phyloP scores from a whole-genome alignment of 2,888 invertebrate species.

The Hymenopus coronatus region DNA sequence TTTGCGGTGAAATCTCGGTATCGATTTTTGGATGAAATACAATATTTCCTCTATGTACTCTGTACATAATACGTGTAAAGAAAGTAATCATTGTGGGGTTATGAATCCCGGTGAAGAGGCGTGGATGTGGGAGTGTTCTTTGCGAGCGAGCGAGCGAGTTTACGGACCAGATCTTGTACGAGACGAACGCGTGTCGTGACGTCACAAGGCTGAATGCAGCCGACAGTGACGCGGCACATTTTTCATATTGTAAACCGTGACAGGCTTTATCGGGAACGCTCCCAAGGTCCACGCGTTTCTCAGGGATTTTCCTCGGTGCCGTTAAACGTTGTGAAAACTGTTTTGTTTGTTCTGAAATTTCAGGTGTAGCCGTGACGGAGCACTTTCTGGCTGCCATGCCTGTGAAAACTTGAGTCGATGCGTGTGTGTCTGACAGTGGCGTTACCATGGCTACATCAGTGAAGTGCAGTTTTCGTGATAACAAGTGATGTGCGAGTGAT shows the following conservation, averaged over 20 bases:
- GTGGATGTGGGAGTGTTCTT: too few relatives aligned
- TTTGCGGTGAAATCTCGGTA: too few relatives aligned
- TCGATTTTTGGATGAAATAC: too few relatives aligned
- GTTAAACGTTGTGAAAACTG: background rate
- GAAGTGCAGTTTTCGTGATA: background rate
- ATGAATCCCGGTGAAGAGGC: too few relatives aligned
- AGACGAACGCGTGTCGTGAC: background rate
- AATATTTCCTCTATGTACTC: too few relatives aligned
- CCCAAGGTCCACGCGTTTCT: background rate
- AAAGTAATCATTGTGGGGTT: too few relatives aligned
- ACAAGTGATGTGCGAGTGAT: background rate
- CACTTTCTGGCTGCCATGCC: too few relatives aligned
- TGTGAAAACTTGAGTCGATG: background rate
- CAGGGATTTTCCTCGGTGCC: background rate
- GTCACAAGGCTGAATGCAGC: conserved; percentile 3
- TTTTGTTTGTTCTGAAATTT: background rate
- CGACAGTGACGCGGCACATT: background rate
- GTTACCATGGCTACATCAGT: background rate
- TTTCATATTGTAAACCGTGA: background rate
- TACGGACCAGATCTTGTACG: background rate
- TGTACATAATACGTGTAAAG: too few relatives aligned
- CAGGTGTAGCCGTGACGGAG: background rate
- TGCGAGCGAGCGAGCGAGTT: too few relatives aligned
- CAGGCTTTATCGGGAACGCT: background rate
- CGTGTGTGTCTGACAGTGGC: background rate